Percentiles rank a stretch among this genome's conserved stretches.
Conservation (phyloP, 2,797 vertebrate species). For the Brachymystax lenok region DNA sequence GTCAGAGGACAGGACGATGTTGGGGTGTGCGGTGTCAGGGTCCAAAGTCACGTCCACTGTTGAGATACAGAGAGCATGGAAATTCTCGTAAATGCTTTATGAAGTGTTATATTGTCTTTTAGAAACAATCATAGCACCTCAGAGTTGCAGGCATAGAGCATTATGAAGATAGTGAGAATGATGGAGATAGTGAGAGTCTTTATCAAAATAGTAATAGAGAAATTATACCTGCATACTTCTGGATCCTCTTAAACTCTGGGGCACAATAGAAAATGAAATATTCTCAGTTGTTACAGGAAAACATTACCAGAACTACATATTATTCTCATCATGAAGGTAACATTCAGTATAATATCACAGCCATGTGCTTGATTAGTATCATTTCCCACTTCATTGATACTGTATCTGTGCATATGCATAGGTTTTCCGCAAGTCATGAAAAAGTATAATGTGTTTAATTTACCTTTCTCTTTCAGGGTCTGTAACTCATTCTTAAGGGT, state of each 20-base stretch:
- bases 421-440: neutral
- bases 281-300: neutral
- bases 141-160: too few relatives aligned
- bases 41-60: conserved; percentile 78
- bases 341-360: neutral
- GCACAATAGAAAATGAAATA: conserved; percentile 3
- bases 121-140: too few relatives aligned
- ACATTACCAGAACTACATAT: neutral
- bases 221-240: conserved; percentile 63
- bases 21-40: conserved; percentile 72
- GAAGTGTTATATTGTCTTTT: too few relatives aligned
- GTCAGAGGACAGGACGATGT: conserved; percentile 75
- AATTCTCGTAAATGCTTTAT: too few relatives aligned
- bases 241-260: conserved; percentile 69
- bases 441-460: neutral
- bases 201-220: neutral
- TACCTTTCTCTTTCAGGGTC: conserved; percentile 56
- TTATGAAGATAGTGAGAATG: too few relatives aligned
- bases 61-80: neutral
- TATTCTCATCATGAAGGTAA: neutral
- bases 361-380: neutral
- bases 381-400: too few relatives aligned
- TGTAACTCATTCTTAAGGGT: conserved; percentile 51
- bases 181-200: neutral
- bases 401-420: too few relatives aligned